These are phyloP conservation scores for Parasteatoda lunata DNA, from an alignment of 2,888 invertebrate species.

Conservation along the genomic window DNA sequence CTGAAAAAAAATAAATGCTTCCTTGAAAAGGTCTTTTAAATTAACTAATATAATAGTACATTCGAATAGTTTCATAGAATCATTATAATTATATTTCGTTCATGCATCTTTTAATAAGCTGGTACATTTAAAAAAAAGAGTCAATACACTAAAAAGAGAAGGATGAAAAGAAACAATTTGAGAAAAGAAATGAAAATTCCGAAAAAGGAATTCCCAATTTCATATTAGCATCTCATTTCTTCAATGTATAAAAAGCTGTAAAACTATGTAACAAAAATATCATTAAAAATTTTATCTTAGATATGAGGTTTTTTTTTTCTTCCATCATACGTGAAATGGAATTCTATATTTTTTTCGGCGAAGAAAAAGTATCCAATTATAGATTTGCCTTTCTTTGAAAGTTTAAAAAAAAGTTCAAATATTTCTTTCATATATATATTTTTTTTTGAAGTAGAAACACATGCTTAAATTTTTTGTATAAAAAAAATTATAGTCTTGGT, in stretches of 20 bases:
- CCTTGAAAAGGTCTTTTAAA: no score
- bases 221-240: slow-evolving; percentile 38
- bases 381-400: neutral
- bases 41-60: no score
- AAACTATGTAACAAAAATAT: neutral
- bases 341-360: neutral
- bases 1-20: no score
- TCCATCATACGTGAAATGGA: neutral
- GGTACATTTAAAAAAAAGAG: no score
- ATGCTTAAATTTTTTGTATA: no score
- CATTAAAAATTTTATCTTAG: neutral
- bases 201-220: slow-evolving; percentile 44
- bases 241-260: slow-evolving; percentile 1
- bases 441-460: neutral
- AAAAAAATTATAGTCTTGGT: no score
- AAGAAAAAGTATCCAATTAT: slow-evolving; percentile 19
- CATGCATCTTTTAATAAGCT: no score
- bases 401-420: neutral
- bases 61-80: no score
- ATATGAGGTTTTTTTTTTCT: neutral
- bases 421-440: neutral
- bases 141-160: no score
- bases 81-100: no score
- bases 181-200: slow-evolving; percentile 7
- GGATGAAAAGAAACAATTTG: no score